These are phyloP conservation scores for Schizothorax lantsangensis DNA, from an alignment of 2,797 vertebrate genomes.

Conservation along the genomic window DNA sequence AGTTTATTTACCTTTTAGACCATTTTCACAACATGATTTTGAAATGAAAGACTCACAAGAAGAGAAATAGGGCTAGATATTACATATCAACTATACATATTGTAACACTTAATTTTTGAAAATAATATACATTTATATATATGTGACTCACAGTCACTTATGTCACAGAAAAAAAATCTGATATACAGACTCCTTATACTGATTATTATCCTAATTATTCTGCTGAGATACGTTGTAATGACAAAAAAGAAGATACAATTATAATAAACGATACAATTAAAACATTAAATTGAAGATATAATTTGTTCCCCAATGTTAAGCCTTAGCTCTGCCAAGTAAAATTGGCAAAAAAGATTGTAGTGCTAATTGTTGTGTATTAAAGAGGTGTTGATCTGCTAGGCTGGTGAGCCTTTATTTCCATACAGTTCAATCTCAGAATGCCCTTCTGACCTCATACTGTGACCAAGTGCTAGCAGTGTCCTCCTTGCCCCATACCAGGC, in stretches of 20 bases:
- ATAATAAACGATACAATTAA: conserved; percentile 4
- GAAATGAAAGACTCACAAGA: neutral
- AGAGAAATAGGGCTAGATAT: neutral
- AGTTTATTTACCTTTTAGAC: conserved; percentile 19
- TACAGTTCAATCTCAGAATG: conserved; percentile 78
- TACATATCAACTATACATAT: conserved; percentile 27
- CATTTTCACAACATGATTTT: conserved; percentile 3
- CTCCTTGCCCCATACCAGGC: conserved; percentile 85
- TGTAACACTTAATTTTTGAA: conserved; percentile 17
- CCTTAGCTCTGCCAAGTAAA: conserved; percentile 35
- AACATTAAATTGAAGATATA: conserved; percentile 4
- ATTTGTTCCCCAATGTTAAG: conserved; percentile 32
- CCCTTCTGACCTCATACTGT: conserved; percentile 84
- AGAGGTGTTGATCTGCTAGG: conserved; percentile 35
- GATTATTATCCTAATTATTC: conserved; percentile 12
- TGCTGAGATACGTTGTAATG: neutral
- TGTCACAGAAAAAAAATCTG: neutral
- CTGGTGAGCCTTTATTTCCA: neutral
- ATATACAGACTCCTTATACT: conserved; percentile 24
- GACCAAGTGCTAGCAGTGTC: conserved; percentile 84
- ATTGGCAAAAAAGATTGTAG: neutral
- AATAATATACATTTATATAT: conserved; percentile 33
- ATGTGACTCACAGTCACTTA: neutral
- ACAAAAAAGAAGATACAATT: neutral
- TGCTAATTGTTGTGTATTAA: conserved; percentile 3